These are phyloP conservation scores for Bursaphelenchus okinawaensis DNA, from an alignment of 2,888 invertebrate species.

Conservation along the genomic window DNA sequence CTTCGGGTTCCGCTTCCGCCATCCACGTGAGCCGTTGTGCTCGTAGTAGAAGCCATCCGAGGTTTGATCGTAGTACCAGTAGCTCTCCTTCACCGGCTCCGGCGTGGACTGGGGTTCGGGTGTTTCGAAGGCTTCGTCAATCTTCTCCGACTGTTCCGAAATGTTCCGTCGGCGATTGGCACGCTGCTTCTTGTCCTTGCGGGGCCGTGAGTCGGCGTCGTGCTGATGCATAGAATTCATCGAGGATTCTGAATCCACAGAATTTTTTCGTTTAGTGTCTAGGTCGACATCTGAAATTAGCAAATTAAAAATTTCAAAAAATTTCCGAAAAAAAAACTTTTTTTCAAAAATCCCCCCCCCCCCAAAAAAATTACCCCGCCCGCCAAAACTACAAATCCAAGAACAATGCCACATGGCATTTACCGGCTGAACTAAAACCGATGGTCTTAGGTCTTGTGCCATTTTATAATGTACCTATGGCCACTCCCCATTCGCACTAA, in stretches of 20 bases:
- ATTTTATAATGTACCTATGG: no score
- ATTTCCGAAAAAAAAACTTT: neutral
- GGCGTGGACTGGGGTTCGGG: neutral
- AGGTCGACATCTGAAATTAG: conserved; percentile 1
- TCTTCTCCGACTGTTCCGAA: neutral
- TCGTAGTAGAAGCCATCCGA: conserved; percentile 56
- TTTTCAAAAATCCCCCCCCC: no score
- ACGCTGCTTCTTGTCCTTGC: conserved; percentile 3
- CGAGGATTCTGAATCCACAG: conserved; percentile 18
- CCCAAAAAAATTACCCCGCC: neutral
- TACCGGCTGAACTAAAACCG: no score
- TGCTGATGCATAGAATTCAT: conserved; percentile 15
- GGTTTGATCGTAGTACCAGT: conserved; percentile 49
- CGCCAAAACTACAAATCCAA: neutral
- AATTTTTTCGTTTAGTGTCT: conserved; percentile 16
- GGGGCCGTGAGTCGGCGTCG: neutral
- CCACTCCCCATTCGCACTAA: no score
- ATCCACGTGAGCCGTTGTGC: conserved; percentile 47
- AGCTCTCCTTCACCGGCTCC: conserved; percentile 31
- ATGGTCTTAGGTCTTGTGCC: no score
- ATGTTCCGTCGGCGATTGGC: neutral
- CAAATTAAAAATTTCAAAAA: no score
- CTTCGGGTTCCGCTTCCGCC: conserved; percentile 38
- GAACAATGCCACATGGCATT: no score
- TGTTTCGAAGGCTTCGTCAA: neutral